A percentile compares a stretch with the other conserved stretches of the same genome.
phyloP scores from a whole-genome alignment of 92 coral and sea anemone species.

The Umimayanthus kanabou region DNA sequence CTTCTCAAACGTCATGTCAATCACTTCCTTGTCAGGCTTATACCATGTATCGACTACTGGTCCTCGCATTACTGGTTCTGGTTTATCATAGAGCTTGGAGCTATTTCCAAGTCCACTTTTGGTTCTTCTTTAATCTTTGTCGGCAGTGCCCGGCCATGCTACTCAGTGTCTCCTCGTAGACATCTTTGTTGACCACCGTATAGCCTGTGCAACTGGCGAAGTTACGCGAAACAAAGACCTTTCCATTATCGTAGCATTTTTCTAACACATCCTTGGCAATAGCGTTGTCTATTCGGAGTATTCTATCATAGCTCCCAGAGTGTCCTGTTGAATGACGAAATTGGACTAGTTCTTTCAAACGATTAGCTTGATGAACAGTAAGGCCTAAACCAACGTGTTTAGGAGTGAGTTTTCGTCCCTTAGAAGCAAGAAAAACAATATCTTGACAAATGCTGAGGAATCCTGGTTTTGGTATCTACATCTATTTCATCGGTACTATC shows the following conservation, averaged over 20 bases:
- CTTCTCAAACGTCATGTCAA: no score
- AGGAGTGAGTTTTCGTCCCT: conserved; percentile 63
- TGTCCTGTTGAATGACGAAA: no score
- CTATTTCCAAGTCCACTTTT: conserved; percentile 39
- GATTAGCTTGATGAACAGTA: conserved; percentile 78
- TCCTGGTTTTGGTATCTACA: no score
- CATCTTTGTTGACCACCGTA: no score
- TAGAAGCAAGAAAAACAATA: conserved; percentile 54
- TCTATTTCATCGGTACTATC: neutral
- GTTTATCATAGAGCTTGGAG: conserved; percentile 37
- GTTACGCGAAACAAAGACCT: no score
- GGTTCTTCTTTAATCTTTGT: conserved; percentile 37
- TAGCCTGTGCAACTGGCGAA: no score
- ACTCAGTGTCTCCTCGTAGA: no score
- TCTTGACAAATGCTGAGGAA: conserved; percentile 53
- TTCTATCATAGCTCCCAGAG: no score
- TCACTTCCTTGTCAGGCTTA: no score
- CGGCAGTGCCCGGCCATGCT: conserved; percentile 38
- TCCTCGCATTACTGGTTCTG: neutral
- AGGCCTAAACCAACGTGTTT: conserved; percentile 62
- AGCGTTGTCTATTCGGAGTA: no score
- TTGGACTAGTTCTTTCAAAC: conserved; percentile 66
- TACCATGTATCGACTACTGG: conserved; percentile 44
- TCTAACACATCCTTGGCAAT: no score
- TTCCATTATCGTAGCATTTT: no score